A percentile compares a stretch with the other conserved stretches of the same genome.
These are phyloP conservation scores for Zaprionus camerounensis DNA, from an alignment of 1,140 invertebrate species.

Conservation along the genomic window DNA sequence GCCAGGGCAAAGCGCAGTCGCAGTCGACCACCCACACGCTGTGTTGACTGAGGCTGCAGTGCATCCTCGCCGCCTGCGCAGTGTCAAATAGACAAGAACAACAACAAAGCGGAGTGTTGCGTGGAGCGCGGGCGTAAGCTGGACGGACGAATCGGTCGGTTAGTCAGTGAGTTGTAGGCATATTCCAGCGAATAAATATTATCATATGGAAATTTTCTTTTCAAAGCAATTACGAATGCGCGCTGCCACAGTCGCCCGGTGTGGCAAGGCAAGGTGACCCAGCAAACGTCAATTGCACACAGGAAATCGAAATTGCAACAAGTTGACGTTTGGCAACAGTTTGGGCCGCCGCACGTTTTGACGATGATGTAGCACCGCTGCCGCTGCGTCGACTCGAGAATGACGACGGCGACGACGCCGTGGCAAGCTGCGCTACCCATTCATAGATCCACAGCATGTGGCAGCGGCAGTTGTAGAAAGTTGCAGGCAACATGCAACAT, in stretches of 20 bases:
- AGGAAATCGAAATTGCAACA: constrained; percentile 80
- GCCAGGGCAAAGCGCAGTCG: constrained; percentile 28
- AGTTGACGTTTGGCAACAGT: constrained; percentile 60
- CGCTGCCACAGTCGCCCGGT: constrained; percentile 43
- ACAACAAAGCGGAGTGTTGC: constrained; percentile 46
- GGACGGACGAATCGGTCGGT: constrained; percentile 27
- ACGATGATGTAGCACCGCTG: constrained; percentile 75
- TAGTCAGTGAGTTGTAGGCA: constrained; percentile 66
- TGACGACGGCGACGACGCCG: background rate
- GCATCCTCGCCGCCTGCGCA: constrained; percentile 80
- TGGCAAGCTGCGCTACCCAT: constrained; percentile 31
- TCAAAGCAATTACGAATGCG: constrained; percentile 76
- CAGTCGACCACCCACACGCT: constrained; percentile 51
- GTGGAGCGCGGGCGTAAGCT: constrained; percentile 70
- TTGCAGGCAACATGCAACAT: constrained; percentile 46
- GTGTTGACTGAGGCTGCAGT: constrained; percentile 32
- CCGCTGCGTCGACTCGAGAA: constrained; percentile 27
- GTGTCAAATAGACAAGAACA: constrained; percentile 74
- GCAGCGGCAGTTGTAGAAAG: constrained; percentile 63
- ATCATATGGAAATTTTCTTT: constrained; percentile 80
- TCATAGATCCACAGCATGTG: constrained; percentile 70
- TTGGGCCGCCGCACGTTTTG: constrained; percentile 42
- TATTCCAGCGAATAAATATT: constrained; percentile 81
- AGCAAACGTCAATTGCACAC: constrained; percentile 71
- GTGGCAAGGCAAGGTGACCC: constrained; percentile 68